A percentile compares a stretch with the other conserved stretches of the same genome.
Conservation (phyloP, 2,113 vertebrate species). For the Grus americana region DNA sequence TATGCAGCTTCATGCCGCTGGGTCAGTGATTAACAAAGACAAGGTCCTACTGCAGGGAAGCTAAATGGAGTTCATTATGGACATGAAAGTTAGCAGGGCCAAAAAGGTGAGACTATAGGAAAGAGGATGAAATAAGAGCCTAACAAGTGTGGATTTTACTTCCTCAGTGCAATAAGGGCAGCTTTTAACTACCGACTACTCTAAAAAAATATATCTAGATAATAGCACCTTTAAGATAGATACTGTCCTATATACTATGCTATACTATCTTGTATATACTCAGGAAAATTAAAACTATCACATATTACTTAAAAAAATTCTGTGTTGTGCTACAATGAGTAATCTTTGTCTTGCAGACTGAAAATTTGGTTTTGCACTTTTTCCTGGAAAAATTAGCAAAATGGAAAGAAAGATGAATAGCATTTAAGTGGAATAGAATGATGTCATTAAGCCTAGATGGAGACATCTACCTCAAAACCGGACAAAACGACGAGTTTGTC, state of each 20-base stretch:
- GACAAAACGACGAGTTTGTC: background rate
- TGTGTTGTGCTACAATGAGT: background rate
- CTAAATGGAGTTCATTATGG: conserved; percentile 73
- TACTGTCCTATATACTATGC: background rate
- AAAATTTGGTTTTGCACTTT: background rate
- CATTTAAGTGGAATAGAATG: background rate
- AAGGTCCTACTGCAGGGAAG: conserved; percentile 64
- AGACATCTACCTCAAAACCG: background rate
- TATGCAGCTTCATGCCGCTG: conserved; percentile 22
- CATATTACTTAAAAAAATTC: background rate
- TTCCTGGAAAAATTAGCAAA: background rate
- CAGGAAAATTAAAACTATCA: background rate
- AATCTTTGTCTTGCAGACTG: background rate
- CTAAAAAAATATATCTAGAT: background rate
- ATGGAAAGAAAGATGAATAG: background rate
- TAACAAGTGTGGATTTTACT: conserved; percentile 71
- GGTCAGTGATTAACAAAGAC: conserved; percentile 73
- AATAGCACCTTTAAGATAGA: background rate
- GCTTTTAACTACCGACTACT: conserved; percentile 37
- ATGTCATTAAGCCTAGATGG: background rate
- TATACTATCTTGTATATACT: background rate
- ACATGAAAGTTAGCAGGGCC: conserved; percentile 62
- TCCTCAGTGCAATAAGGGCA: conserved; percentile 32
- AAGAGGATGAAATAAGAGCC: conserved; percentile 63
- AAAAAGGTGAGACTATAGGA: conserved; percentile 57